A percentile compares a stretch with the other conserved stretches of the same genome.
phyloP scores from a whole-genome alignment of 2,113 vertebrate species.

The Stegastes partitus region DNA sequence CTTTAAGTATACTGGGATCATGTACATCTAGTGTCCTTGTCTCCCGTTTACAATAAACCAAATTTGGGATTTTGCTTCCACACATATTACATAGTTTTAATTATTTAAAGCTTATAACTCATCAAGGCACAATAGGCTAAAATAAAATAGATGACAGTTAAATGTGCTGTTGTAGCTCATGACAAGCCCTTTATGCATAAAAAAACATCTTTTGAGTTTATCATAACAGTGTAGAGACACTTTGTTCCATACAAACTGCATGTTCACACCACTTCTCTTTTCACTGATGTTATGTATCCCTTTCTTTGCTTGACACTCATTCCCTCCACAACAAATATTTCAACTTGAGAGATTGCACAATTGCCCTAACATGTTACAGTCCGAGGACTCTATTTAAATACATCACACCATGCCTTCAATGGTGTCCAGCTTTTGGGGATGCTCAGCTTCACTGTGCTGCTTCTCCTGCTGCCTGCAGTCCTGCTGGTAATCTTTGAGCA shows the following conservation, averaged over 20 bases:
- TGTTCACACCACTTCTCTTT: background rate
- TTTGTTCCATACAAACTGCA: background rate
- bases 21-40: too few species aligned
- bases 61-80: background rate
- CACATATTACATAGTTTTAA: background rate
- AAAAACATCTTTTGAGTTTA: background rate
- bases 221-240: background rate
- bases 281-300: background rate
- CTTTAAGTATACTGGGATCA: too few species aligned
- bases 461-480: conserved; percentile 60
- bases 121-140: background rate
- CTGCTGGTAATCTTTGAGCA: conserved; percentile 87
- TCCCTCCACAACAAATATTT: background rate
- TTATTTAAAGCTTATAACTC: conserved; percentile 8
- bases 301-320: background rate
- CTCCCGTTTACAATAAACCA: too few species aligned
- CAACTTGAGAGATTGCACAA: conserved; percentile 24
- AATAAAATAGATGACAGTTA: background rate
- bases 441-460: conserved; percentile 43
- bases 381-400: background rate
- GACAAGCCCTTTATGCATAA: background rate
- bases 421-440: conserved; percentile 77
- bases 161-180: background rate
- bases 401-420: conserved; percentile 85
- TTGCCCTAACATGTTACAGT: background rate